Evolutionary conservation across 2,888 invertebrate species (phyloP), one percentile per base, ranked within the genome.

Genomic region (Ramazzottius varieornatus): DNA sequence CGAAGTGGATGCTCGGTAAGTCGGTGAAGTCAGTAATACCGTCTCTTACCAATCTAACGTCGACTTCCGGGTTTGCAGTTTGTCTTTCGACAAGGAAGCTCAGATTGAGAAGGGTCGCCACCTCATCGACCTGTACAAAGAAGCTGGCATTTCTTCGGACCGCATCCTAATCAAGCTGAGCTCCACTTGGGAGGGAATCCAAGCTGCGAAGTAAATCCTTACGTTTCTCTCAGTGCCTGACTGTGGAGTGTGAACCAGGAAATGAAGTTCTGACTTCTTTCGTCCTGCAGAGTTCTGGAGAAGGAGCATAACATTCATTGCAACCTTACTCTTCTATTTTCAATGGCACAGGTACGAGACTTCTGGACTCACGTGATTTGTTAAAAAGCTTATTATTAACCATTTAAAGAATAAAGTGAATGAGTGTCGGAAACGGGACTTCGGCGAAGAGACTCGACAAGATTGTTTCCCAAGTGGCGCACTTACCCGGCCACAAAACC

Each of bases 141-240:
- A 88, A 67, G 82, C 84, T 72, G 93, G 94, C 2, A 85, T 98
- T 66, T 79, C 81, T 68, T 94, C 91, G 74, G 89, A 96, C 24
- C 82, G 98, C 66, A 84, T 99, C 74, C 81, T 99, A 32, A 96
- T 99, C 70, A 99, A 99, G 78, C 80, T 99, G 69, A 92, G 94
- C 0, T 91, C 94, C 1, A 96, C 98, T 0, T 99, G 98, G 98
- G 98, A 99, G 79, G 96, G 98, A 33, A 94, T 98, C 69, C 88
- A 94, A 79, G 96, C 96, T 34, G 98, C 93, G 32, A 87, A 83
- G 89, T 89, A 79, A 79, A 80, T 63, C 33, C 71, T 32, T 32
- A 4, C 29, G 13, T 40, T 13, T 40, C 40, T 33, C 32, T 33
- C 16, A 46, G n/a, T 34, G 32, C 16, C 32, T 63, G 32, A 46